phyloP scores from a whole-genome alignment of 2,113 vertebrate genomes.

The Hippocampus barbouri region DNA sequence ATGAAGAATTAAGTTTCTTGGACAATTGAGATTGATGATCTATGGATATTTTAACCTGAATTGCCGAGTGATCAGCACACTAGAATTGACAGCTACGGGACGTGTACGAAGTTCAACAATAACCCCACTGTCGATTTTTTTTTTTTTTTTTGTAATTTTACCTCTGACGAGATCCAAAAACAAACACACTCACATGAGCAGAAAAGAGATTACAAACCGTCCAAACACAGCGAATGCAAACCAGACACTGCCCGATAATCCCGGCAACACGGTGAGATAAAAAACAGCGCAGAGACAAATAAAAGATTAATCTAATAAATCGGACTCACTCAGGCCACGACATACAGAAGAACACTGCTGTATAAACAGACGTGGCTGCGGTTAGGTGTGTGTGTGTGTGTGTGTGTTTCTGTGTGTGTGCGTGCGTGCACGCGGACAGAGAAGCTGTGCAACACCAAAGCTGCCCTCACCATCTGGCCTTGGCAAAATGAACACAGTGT shows the following conservation, averaged over 20 bases:
- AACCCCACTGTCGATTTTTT: neutral
- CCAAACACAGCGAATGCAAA: conserved; percentile 39
- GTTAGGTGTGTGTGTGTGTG: conserved; percentile 24
- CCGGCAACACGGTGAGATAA: conserved; percentile 54
- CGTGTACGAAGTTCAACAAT: neutral
- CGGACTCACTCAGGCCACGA: conserved; percentile 38
- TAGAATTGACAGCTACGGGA: neutral
- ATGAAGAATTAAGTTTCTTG: neutral
- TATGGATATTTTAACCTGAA: neutral
- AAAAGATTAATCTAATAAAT: conserved; percentile 67
- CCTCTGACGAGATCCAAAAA: no score
- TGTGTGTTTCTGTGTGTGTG: conserved; percentile 14
- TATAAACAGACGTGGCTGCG: conserved; percentile 58
- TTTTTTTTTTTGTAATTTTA: no score
- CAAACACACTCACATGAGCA: conserved; percentile 7
- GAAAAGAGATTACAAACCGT: conserved; percentile 39
- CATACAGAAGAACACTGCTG: conserved; percentile 42
- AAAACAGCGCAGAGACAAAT: conserved; percentile 57
- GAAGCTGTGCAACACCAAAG: conserved; percentile 60
- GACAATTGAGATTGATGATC: neutral
- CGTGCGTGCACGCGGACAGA: conserved; percentile 45
- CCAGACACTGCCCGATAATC: conserved; percentile 50
- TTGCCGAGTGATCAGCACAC: neutral
- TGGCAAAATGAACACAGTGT: conserved; percentile 66
- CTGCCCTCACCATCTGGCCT: conserved; percentile 71